Evolutionary conservation across 2,888 invertebrate genomes (phyloP).

Genomic region (Rotaria sp.): DNA sequence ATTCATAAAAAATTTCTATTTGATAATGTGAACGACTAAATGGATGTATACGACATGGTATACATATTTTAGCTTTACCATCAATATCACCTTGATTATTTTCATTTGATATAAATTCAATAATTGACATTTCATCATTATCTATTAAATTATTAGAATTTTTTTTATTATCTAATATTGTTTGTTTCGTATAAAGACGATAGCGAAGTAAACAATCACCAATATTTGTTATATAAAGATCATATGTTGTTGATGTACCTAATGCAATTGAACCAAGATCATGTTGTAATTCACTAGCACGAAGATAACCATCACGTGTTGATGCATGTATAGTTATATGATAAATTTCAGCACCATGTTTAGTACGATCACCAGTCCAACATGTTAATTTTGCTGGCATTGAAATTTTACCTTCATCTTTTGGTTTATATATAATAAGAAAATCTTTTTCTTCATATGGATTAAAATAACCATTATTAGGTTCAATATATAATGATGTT

Average conservation of each 20-base stretch:
- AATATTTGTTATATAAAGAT: conserved; percentile 49
- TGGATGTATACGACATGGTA: conserved; percentile 37
- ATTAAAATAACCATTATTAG: not conserved
- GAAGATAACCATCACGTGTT: conserved; percentile 39
- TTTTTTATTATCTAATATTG: not conserved
- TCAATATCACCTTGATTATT: not conserved
- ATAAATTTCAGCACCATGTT: not conserved
- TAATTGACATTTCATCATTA: not conserved
- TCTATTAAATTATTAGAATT: not conserved
- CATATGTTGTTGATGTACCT: conserved; percentile 47
- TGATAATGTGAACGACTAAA: conserved; percentile 35
- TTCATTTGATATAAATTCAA: conserved; percentile 30
- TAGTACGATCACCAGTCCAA: not conserved
- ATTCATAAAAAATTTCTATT: conserved; percentile 34
- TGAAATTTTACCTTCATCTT: conserved; percentile 48
- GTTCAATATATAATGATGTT: not conserved
- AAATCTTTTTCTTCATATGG: conserved; percentile 23
- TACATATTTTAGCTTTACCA: not conserved
- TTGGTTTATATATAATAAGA: conserved; percentile 47
- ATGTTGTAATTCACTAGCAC: conserved; percentile 49
- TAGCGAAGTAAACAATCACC: conserved; percentile 51
- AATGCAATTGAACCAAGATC: conserved; percentile 53
- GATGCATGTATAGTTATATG: not conserved
- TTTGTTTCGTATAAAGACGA: conserved; percentile 47
- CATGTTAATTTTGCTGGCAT: not conserved